phyloP scores from a whole-genome alignment of 2,113 vertebrate genomes.

The Lophura nycthemera region DNA sequence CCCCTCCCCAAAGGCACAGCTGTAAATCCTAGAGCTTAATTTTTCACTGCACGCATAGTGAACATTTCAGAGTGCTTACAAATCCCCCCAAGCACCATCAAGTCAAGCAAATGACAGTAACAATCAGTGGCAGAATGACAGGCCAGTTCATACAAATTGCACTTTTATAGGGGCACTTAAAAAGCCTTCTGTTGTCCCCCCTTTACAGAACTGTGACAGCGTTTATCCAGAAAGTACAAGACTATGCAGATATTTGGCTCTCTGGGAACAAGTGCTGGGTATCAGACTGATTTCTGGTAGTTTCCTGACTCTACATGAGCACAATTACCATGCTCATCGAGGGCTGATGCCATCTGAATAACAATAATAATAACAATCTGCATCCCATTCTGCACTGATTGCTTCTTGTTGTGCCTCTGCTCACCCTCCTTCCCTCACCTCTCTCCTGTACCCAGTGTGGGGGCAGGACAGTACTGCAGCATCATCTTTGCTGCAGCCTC shows the following conservation, averaged over 20 bases:
- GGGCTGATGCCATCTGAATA: neutral
- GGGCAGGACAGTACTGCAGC: neutral
- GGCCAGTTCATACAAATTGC: conserved; percentile 19
- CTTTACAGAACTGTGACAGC: neutral
- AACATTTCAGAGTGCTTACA: conserved; percentile 9
- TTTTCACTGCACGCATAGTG: neutral
- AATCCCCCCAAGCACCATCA: neutral
- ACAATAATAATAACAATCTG: neutral
- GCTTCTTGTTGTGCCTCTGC: neutral
- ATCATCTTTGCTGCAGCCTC: neutral
- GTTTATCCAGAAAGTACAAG: neutral
- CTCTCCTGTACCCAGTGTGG: neutral
- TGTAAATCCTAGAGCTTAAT: neutral
- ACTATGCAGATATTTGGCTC: neutral
- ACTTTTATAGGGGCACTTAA: neutral
- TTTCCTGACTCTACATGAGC: neutral
- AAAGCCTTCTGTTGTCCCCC: neutral
- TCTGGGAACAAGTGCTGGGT: neutral
- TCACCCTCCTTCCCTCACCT: neutral
- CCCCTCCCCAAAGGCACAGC: neutral
- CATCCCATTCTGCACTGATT: neutral
- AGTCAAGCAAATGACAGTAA: conserved; percentile 36
- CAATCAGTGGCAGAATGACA: conserved; percentile 37
- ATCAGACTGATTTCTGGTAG: neutral
- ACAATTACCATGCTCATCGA: neutral